Conservation (phyloP, 2,888 invertebrate species). For the Drymonia ruficornis region DNA sequence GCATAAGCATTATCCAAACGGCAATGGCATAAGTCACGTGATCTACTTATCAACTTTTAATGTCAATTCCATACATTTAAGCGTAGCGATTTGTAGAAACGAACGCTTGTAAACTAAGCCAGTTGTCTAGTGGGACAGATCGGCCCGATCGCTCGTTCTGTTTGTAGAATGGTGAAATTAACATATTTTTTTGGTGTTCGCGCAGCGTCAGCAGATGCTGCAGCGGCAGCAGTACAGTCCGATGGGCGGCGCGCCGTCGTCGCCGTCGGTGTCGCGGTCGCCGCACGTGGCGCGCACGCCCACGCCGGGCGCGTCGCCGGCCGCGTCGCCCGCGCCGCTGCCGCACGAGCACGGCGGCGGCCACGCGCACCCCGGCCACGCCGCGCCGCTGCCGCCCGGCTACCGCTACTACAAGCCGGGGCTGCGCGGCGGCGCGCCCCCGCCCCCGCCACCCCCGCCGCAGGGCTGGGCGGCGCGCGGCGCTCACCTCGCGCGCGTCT, state of each 20-base stretch:
- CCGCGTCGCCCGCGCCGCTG: slow-evolving; percentile 71
- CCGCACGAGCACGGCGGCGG: slow-evolving; percentile 45
- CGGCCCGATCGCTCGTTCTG: too few relatives aligned
- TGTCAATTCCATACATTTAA: too few relatives aligned
- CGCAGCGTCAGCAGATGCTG: slow-evolving; percentile 76
- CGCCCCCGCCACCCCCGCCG: slow-evolving; percentile 60
- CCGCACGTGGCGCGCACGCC: slow-evolving; percentile 83
- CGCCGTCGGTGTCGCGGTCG: slow-evolving; percentile 83
- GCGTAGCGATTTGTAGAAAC: too few relatives aligned
- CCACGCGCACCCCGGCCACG: slow-evolving; percentile 66
- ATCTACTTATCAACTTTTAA: too few relatives aligned
- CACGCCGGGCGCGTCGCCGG: slow-evolving; percentile 69
- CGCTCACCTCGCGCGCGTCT: slow-evolving; percentile 80
- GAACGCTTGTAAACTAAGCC: too few relatives aligned
- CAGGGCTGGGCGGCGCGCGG: slow-evolving; percentile 56
- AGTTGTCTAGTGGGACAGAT: too few relatives aligned
- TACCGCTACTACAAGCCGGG: slow-evolving; percentile 87
- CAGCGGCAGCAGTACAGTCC: slow-evolving; percentile 81
- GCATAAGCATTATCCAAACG: background rate
- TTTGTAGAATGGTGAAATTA: background rate
- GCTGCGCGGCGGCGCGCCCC: slow-evolving; percentile 85
- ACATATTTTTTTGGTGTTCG: background rate
- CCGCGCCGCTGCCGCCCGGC: slow-evolving; percentile 83
- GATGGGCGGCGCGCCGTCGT: slow-evolving; percentile 82
- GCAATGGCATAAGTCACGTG: too few relatives aligned